These are phyloP conservation scores for Lates calcarifer DNA, from an alignment of 2,113 vertebrate species.

Conservation along the genomic window DNA sequence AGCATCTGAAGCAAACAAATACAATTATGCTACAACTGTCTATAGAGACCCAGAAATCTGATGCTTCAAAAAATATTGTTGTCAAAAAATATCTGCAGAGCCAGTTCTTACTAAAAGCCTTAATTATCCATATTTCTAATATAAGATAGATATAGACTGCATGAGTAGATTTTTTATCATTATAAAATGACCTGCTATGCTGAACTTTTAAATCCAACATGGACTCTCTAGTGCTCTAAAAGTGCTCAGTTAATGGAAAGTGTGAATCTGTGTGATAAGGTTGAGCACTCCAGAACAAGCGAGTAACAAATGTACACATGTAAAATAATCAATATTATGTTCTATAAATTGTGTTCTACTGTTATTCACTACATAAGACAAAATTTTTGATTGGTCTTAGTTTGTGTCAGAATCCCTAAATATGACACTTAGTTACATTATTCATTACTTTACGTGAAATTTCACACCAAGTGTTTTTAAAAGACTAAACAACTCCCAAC, in stretches of 20 bases:
- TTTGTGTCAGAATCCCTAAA: no score
- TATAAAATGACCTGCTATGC: neutral
- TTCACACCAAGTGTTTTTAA: no score
- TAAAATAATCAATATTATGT: no score
- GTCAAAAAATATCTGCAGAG: neutral
- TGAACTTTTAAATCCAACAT: neutral
- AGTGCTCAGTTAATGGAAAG: no score
- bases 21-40: neutral
- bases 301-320: no score
- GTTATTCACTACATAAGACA: no score
- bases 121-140: neutral
- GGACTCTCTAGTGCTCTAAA: no score
- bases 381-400: no score
- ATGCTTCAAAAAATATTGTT: neutral
- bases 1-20: conserved; percentile 14
- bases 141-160: neutral
- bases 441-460: no score
- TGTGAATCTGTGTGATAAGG: neutral
- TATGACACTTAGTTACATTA: no score
- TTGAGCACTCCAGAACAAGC: neutral
- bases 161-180: neutral
- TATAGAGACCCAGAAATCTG: neutral
- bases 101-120: neutral
- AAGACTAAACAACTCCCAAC: no score
- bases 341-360: no score